A percentile compares a stretch with the other conserved stretches of the same genome.
These are phyloP conservation scores for Peromyscus aztecus DNA, from an alignment of 2,797 vertebrate genomes.

Conservation along the genomic window DNA sequence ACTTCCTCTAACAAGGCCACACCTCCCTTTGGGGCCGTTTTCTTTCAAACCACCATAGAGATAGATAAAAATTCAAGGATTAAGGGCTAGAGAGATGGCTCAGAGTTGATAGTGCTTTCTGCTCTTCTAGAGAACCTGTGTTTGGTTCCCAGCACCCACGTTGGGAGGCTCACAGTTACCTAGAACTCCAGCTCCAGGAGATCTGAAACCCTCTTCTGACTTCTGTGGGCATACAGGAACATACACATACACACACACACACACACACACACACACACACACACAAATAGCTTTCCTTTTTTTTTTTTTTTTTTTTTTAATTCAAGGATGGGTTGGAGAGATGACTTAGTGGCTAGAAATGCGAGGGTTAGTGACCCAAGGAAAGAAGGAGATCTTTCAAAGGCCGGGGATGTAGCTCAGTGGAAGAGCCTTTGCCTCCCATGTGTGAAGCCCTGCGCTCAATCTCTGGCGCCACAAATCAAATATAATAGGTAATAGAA, in stretches of 20 bases:
- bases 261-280: too few species aligned
- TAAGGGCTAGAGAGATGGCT: not conserved
- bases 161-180: not conserved
- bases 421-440: not conserved
- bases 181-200: not conserved
- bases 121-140: not conserved
- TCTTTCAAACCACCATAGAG: not conserved
- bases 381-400: not conserved
- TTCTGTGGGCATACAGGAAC: not conserved
- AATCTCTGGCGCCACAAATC: not conserved
- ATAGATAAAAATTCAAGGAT: not conserved
- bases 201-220: not conserved
- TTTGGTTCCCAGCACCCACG: not conserved
- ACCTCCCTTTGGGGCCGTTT: not conserved
- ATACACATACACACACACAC: not conserved
- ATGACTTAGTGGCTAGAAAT: not conserved
- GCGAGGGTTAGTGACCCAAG: not conserved
- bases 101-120: not conserved
- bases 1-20: not conserved
- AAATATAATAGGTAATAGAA: not conserved
- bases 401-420: not conserved
- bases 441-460: not conserved
- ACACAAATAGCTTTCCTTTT: too few species aligned
- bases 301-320: not conserved
- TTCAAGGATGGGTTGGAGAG: not conserved